phyloP scores from a whole-genome alignment of 2,113 vertebrate genomes.

The Cromileptes altivelis region DNA sequence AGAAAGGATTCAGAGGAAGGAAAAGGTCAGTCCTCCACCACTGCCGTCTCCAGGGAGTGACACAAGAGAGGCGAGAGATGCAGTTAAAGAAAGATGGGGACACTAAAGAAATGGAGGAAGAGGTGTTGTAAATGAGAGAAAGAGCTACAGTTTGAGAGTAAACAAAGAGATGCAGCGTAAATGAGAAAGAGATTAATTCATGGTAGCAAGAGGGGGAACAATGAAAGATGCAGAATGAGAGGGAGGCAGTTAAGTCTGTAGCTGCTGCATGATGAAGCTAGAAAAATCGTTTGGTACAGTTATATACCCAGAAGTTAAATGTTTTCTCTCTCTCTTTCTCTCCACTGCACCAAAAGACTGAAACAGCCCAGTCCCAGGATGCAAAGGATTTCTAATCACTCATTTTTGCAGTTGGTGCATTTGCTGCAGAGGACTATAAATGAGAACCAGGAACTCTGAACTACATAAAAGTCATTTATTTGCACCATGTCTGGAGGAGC shows the following conservation, averaged over 20 bases:
- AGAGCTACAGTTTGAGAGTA: not conserved
- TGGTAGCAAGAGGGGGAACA: not conserved
- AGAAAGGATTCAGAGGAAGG: not conserved
- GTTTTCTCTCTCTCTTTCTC: not conserved
- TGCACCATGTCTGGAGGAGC: too few species aligned
- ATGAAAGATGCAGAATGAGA: not conserved
- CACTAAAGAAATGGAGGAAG: not conserved
- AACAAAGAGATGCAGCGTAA: not conserved
- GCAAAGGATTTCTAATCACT: not conserved
- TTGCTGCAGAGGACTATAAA: not conserved
- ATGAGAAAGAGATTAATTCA: not conserved
- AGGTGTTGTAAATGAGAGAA: not conserved
- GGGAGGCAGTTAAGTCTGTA: not conserved
- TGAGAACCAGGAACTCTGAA: not conserved
- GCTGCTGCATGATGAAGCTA: too few species aligned
- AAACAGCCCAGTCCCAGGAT: not conserved
- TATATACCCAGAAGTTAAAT: not conserved
- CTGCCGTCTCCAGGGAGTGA: constrained; percentile 12
- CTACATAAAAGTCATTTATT: not conserved
- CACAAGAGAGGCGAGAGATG: not conserved
- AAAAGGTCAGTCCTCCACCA: constrained; percentile 1
- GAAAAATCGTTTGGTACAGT: not conserved
- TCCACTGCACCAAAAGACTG: too few species aligned
- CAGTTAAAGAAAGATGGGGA: not conserved
- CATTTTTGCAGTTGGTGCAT: not conserved